phyloP scores from a whole-genome alignment of 2,113 vertebrate genomes.

The Jacana jacana region DNA sequence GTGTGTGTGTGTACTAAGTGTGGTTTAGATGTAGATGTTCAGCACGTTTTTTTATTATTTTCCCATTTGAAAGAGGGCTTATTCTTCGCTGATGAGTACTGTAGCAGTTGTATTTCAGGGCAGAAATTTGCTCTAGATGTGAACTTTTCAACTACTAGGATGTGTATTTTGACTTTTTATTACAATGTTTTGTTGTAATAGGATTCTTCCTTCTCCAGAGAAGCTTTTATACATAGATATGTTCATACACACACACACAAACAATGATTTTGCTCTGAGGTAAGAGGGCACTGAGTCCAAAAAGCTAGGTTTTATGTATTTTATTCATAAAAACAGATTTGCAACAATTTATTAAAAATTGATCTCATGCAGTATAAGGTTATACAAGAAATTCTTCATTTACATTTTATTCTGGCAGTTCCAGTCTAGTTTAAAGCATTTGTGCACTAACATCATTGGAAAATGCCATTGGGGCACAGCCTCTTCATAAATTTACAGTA shows the following conservation, averaged over 20 bases:
- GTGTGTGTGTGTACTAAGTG: background rate
- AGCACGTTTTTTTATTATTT: background rate
- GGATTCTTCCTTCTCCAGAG: background rate
- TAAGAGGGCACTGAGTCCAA: background rate
- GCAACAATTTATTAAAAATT: constrained; percentile 92
- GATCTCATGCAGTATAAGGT: constrained; percentile 88
- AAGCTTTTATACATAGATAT: background rate
- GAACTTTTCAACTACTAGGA: background rate
- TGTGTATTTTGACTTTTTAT: background rate
- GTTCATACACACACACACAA: background rate
- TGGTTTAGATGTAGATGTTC: background rate
- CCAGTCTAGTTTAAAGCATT: constrained; percentile 84
- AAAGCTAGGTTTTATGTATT: constrained; percentile 71
- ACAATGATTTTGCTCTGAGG: background rate
- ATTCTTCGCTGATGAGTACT: background rate
- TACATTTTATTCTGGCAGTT: constrained; percentile 84
- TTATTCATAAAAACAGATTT: constrained; percentile 92
- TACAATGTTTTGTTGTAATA: background rate
- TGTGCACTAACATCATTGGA: constrained; percentile 83
- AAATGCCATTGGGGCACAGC: constrained; percentile 82
- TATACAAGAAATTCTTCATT: constrained; percentile 85
- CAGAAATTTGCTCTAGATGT: background rate
- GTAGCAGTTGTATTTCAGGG: background rate
- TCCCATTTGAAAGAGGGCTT: background rate
- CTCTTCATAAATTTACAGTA: constrained; percentile 80